phyloP scores from a whole-genome alignment of 2,888 invertebrate species.

The Zaprionus obscuricornis region DNA sequence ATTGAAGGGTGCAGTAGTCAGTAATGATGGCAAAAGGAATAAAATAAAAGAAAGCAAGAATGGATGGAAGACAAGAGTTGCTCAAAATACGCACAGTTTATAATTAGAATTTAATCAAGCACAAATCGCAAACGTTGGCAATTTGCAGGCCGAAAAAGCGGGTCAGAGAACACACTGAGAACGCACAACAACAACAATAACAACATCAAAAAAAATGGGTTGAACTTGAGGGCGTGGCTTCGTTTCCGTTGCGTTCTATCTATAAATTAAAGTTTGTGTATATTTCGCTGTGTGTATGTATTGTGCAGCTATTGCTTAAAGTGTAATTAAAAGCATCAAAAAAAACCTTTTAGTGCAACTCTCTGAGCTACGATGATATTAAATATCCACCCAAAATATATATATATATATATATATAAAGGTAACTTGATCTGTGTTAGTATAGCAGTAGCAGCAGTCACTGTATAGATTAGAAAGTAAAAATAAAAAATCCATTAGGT shows the following conservation, averaged over 20 bases:
- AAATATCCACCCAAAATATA: slow-evolving; percentile 54
- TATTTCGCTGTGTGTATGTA: neutral
- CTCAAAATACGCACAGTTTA: slow-evolving; percentile 73
- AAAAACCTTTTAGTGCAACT: slow-evolving; percentile 71
- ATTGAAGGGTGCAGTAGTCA: no score
- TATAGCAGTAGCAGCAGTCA: slow-evolving; percentile 28
- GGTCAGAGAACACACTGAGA: slow-evolving; percentile 4
- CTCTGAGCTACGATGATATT: slow-evolving; percentile 49
- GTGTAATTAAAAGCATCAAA: slow-evolving; percentile 73
- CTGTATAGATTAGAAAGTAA: slow-evolving; percentile 55
- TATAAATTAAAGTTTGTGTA: neutral
- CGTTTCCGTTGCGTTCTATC: no score
- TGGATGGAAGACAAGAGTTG: slow-evolving; percentile 11
- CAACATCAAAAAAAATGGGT: slow-evolving; percentile 42
- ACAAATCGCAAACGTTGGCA: slow-evolving; percentile 73
- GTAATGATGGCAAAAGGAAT: neutral
- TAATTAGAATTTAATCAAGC: slow-evolving; percentile 80
- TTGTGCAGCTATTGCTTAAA: slow-evolving; percentile 67
- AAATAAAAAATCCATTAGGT: slow-evolving; percentile 50
- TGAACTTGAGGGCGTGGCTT: slow-evolving; percentile 11
- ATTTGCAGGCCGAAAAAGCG: slow-evolving; percentile 36
- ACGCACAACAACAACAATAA: neutral
- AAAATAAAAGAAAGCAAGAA: neutral
- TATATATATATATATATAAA: slow-evolving; percentile 15
- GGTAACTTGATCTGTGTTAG: slow-evolving; percentile 9